Conservation (phyloP, 1,140 invertebrate species). For the Tachypleus tridentatus region DNA sequence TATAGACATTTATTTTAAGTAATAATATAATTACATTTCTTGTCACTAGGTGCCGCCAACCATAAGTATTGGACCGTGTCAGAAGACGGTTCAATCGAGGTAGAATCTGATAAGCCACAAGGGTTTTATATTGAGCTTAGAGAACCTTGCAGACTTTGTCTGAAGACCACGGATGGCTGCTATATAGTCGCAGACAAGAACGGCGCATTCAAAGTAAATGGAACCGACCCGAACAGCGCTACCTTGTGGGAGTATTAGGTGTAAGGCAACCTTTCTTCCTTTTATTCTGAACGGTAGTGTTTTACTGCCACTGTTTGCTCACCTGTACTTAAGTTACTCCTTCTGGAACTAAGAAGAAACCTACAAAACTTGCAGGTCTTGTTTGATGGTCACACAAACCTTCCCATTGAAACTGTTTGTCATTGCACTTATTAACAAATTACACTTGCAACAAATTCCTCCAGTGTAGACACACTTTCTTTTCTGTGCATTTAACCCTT, state of each 20-base stretch:
- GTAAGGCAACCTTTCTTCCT: no score
- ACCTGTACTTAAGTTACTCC: no score
- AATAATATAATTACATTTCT: neutral
- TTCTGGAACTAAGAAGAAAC: no score
- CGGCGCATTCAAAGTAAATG: conserved; percentile 73
- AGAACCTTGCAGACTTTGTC: conserved; percentile 79
- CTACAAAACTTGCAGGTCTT: no score
- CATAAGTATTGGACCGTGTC: conserved; percentile 87
- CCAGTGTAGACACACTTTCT: no score
- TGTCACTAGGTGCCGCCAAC: conserved; percentile 62
- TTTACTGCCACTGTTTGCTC: no score
- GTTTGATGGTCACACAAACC: no score
- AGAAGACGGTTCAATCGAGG: conserved; percentile 63
- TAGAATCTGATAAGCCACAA: conserved; percentile 68
- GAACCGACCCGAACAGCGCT: conserved; percentile 59
- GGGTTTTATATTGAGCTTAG: conserved; percentile 84
- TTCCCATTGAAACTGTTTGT: no score
- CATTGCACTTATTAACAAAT: no score
- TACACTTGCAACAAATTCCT: no score
- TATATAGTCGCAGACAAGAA: conserved; percentile 90
- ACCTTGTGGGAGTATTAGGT: conserved; percentile 89
- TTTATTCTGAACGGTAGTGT: no score
- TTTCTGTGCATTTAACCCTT: no score
- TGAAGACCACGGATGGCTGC: conserved; percentile 58
- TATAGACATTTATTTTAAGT: neutral